Evolutionary conservation across 2,888 invertebrate species (phyloP), one percentile per base, ranked within the genome.

Genomic region (Brachyptera putata): DNA sequence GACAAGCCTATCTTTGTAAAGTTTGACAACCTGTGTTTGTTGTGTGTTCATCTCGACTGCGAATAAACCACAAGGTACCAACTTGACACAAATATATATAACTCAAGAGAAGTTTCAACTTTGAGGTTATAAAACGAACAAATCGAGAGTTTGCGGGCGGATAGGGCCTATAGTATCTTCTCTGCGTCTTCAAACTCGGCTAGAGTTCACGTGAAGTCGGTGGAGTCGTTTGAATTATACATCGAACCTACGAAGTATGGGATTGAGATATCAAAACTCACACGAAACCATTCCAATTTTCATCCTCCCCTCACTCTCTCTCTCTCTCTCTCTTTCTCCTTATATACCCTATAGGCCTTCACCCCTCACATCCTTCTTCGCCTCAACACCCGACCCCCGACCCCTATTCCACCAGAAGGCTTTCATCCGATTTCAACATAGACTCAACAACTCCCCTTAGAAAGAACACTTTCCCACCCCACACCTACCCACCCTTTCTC

Each of bases 221-320:
- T 43, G 18, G 57, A 58, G 24, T 50, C 49, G 49, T 58, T 58
- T 58, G 58, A 58, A 58, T 58, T 58, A 58, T 58, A 58, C 58
- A 58, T 58, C 46, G 55, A 21, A 53, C 21, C 43, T 16, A 46
- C 56, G 60, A 60, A 60, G 56, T 60, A 56, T 60, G 60, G 55
- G 56, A 43, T 41, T 21, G 43, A 60, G 46, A 56, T 48, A 48
- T 56, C 60, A 24, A 56, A 56, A 56, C 48, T 41, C 21, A 41
- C 24, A 21, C 53, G 16, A 43, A 43, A 43, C 43, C 43, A 11
- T 21, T 43, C 56, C 46, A 43, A 57, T 57, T 37, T 57, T 39
- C 43, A 39, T 18, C n/a, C n/a, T n/a, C n/a, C n/a, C n/a, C n/a
- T n/a, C n/a, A n/a, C n/a, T n/a, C n/a, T n/a, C n/a, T n/a, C n/a